These are phyloP conservation scores for Hydrolagus affinis DNA, from an alignment of 2,113 vertebrate genomes.

Conservation along the genomic window DNA sequence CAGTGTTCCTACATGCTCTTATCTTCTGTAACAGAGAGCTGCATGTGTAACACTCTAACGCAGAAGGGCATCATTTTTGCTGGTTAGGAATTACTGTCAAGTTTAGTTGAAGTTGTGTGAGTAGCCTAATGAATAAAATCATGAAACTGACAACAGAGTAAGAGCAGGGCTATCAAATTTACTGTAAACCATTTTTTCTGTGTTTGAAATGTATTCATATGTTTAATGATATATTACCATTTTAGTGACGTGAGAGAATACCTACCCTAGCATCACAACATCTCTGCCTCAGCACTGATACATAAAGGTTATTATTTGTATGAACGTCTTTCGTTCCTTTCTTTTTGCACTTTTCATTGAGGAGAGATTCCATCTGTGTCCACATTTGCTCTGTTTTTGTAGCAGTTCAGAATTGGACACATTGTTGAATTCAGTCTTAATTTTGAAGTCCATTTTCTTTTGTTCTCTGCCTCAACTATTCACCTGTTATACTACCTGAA, in stretches of 20 bases:
- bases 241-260: constrained; percentile 23
- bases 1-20: background rate
- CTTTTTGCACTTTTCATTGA: no score
- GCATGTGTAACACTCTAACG: background rate
- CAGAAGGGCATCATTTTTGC: background rate
- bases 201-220: constrained; percentile 30
- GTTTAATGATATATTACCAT: constrained; percentile 19
- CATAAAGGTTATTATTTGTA: background rate
- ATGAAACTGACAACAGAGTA: constrained; percentile 28
- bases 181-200: constrained; percentile 17
- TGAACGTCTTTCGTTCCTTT: no score
- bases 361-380: no score
- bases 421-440: no score
- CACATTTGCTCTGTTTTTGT: no score
- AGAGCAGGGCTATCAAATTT: constrained; percentile 29
- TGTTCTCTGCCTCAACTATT: no score
- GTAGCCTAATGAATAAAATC: constrained; percentile 29
- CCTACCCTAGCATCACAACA: constrained; percentile 6
- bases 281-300: constrained; percentile 10
- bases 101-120: constrained; percentile 15
- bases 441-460: no score
- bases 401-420: no score
- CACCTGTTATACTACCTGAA: no score
- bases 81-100: constrained; percentile 26
- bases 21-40: background rate